Conservation (phyloP, 2,113 vertebrate genomes). For the Bujurquina vittata region DNA sequence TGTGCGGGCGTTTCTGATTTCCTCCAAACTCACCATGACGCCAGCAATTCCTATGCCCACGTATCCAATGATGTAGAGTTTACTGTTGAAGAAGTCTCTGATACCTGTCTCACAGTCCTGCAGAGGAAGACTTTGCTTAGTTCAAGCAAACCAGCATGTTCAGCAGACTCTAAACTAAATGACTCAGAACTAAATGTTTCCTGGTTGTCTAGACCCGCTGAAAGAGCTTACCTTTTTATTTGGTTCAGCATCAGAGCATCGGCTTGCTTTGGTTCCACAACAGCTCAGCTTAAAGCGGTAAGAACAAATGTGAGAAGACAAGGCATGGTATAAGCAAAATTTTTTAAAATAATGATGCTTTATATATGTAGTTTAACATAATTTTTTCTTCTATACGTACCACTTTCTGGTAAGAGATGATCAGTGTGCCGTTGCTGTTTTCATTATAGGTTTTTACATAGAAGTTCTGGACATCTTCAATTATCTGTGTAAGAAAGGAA, state of each 20-base stretch:
- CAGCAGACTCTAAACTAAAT: too few relatives aligned
- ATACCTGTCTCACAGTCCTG: conserved; percentile 91
- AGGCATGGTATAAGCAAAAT: not conserved
- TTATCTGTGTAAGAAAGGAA: conserved; percentile 80
- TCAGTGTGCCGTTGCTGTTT: conserved; percentile 75
- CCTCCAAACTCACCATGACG: conserved; percentile 86
- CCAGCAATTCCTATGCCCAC: conserved; percentile 93
- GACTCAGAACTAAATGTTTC: not conserved
- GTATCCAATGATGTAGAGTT: conserved; percentile 92
- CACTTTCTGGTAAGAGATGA: conserved; percentile 68
- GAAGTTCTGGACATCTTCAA: conserved; percentile 87
- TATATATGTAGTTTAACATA: not conserved
- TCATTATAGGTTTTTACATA: conserved; percentile 83
- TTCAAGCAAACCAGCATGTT: not conserved
- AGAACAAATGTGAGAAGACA: not conserved
- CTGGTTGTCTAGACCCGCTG: not conserved
- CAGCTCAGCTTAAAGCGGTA: conserved; percentile 67
- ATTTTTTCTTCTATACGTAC: conserved; percentile 40
- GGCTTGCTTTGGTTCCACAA: conserved; percentile 60
- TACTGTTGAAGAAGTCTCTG: conserved; percentile 83
- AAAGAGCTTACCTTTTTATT: conserved; percentile 54
- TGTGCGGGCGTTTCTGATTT: not conserved
- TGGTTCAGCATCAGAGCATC: conserved; percentile 32
- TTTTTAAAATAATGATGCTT: not conserved
- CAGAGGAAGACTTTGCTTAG: not conserved